Evolutionary conservation across 92 coral and sea anemone species (phyloP), one percentile per base, ranked within the genome.

Genomic region (Siderastrea radians): DNA sequence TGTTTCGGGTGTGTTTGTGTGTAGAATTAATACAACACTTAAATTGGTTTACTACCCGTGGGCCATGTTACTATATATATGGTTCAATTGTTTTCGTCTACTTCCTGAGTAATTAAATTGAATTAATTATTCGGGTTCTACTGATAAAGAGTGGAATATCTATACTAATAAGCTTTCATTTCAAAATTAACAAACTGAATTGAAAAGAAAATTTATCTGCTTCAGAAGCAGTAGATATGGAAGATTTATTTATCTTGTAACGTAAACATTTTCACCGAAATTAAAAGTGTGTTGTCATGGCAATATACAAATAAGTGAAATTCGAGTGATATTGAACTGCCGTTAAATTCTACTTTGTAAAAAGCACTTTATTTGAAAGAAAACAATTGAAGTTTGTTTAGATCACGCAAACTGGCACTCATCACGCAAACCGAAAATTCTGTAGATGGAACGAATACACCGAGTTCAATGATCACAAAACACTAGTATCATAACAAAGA

Each of bases 41-140:
- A 1, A 14, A 16, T 61, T 61, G 2, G 66, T 61, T 61, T 13
- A 14, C 66, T 61, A 19, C 26, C 66, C 4, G 26, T 61, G 19
- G 26, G 66, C 26, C 66, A 61, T 61, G 66, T 61, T 61, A 3
- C 78, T 58, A 77, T 43, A 59, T 57, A 43, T 77, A 59, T 77
- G 16, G 15, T 7, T 0, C 16, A 77, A 13, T 14, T 59, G 11
- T 57, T 17, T 52, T 26, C 15, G 49, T 19, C 4, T 26, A 55
- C 68, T 45, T 59, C 19, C 67, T 7, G 43, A 15, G 14, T 77
- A 59, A 77, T 60, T 76, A 46, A 44, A 60, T 14, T 77, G 38
- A 57, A 77, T 59, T 77, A 46, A 5, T 60, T 14, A 15, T n/a
- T 12, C n/a, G 13, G 1, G 13, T 12, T 17, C n/a, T 6, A 13